Base-by-base conservation (phyloP, 1,140 invertebrate species). In the Fopius arisanus region DNA sequence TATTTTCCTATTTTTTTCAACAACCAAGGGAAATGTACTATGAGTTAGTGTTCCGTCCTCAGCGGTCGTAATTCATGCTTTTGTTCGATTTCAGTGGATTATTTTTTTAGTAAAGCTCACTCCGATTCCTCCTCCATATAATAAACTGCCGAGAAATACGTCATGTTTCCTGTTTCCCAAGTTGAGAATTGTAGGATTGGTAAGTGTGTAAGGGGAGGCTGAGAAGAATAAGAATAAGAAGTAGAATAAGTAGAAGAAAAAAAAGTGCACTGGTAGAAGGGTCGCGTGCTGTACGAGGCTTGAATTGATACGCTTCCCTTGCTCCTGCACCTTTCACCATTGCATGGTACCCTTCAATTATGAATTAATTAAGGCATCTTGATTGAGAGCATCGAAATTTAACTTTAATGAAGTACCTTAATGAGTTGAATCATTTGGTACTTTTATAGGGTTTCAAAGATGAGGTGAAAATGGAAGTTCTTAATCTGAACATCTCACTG, bases 71-170 rank as follows among this genome's bases (percentile, higher is more conserved):
- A 83, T 86, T 87, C 85, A 87, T 83, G 81, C 86, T 87, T 87
- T 87, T 87, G 86, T 87, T 87, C 86, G 86, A 87, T 87, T 87
- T 81, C 79, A 82, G 82, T 80, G 83, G 83, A 87, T 87, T 87
- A 87, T 87, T 87, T n/a, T n/a, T n/a, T 87, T 86, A 87, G 84
- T 82, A 85, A 84, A 81, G 79, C 81, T 86, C 82, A 79, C 82
- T 83, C 83, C 82, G 84, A 85, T 81, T 70, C 23, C 12, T 29
- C 41, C 78, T 81, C 78, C 77, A 78, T 65, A 65, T 65, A 65
- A 65, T 78, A 75, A 78, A 75, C 79, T 72, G 26, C 76, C 77
- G 77, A 86, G 81, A 87, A 86, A 84, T 87, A 87, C 85, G 84
- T 82, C 79, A 79, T 77, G 78, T 73, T 87, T 85, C 83, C 84